A percentile compares a stretch with the other conserved stretches of the same genome.
These are phyloP conservation scores for Lates calcarifer DNA, from an alignment of 2,113 vertebrate species.

Conservation along the genomic window DNA sequence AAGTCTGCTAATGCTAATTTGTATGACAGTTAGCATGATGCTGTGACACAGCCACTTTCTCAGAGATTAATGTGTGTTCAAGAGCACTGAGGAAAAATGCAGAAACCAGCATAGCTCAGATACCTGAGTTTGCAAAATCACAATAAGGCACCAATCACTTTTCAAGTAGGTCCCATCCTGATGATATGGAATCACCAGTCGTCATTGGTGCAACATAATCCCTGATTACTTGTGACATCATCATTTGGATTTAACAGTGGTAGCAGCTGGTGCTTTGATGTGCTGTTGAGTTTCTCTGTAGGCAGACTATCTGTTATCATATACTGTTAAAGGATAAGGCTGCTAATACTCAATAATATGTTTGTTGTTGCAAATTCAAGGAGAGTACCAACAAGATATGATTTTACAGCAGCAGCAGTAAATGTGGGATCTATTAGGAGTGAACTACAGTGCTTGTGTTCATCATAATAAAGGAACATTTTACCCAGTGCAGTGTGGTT, in stretches of 20 bases:
- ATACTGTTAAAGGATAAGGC: background rate
- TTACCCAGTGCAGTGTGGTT: too few relatives aligned
- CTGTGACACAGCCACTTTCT: conserved; percentile 16
- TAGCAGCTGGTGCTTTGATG: conserved; percentile 18
- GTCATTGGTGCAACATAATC: conserved; percentile 50
- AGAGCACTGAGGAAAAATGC: background rate
- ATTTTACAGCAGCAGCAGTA: background rate
- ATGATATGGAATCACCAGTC: conserved; percentile 35
- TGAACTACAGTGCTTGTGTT: background rate
- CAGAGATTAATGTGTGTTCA: background rate
- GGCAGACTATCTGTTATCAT: conserved; percentile 1
- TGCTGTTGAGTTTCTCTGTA: conserved; percentile 14
- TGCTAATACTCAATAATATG: background rate
- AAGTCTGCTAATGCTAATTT: conserved; percentile 47
- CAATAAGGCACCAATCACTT: background rate
- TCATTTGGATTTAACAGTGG: conserved; percentile 44
- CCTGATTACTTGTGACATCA: conserved; percentile 70
- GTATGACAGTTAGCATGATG: background rate
- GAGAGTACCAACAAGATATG: background rate
- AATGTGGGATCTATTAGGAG: background rate
- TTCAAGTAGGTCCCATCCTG: conserved; percentile 18
- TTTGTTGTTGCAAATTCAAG: conserved; percentile 18
- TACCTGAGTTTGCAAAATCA: conserved; percentile 11
- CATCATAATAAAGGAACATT: background rate
- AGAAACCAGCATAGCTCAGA: background rate